Evolutionary conservation across 2,113 vertebrate genomes (phyloP), one percentile per base, ranked within the genome.

Genomic region (Nasalis larvatus): DNA sequence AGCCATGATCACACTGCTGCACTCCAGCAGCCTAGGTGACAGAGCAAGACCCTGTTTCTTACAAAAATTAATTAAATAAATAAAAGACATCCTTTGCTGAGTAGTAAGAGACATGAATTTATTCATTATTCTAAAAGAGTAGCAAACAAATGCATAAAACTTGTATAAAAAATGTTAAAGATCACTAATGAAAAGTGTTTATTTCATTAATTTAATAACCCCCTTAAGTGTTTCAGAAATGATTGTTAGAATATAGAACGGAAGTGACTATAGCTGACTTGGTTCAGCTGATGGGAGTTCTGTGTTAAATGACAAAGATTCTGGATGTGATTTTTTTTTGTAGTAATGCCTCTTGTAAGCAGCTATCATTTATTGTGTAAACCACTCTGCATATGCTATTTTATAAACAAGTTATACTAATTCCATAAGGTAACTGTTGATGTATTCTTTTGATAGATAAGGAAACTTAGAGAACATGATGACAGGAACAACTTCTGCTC

Each of bases 141-240:
- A 18, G 18, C 60, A 85, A 84, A 73, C 42, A 83, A 94, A 90
- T 58, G 17, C 1, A 35, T 8, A 35, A 96, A 80, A 6, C n/a
- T 66, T 81, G 68, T 9, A 47, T 86, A 68, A 78, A 68, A 93
- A 87, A 17, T 81, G 52, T 96, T 58, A 86, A 93, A 76, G 76
- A 80, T 88, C 78, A 87, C 78, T 68, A 68, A 56, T 49, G 12
- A 92, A 96, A 81, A 60, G 1, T 63, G 13, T 94, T 96, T 82
- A 60, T 52, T 96, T 69, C 45, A 74, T 86, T 40, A 81, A 63
- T 71, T 68, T 47, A 66, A 45, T 35, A 47, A 63, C 14, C 5
- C 17, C 8, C 4, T 3, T 11, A 56, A 73, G 12, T 66, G 4
- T 71, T 92, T 81, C n/a, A 88, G 71, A 81, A 89, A 40, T 91